Percentiles rank a stretch among this genome's conserved stretches.
Conservation (phyloP, 2,888 invertebrate genomes). For the Acrocera orbiculus region DNA sequence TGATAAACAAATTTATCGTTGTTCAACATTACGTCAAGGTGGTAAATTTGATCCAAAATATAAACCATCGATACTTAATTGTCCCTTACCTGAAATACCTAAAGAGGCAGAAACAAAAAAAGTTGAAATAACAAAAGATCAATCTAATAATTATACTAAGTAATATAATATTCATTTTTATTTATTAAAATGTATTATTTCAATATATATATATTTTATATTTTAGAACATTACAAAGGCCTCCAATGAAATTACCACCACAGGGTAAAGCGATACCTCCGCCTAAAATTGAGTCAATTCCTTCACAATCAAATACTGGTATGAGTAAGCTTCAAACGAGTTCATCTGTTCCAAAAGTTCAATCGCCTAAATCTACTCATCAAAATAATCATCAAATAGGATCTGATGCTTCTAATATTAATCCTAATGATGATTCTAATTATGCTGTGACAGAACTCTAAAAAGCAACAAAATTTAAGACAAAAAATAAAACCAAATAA, state of each 20-base stretch:
- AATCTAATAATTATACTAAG: slow-evolving; percentile 26
- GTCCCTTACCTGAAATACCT: slow-evolving; percentile 31
- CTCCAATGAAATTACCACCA: slow-evolving; percentile 30
- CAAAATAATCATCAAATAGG: slow-evolving; percentile 10
- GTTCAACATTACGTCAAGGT: slow-evolving; percentile 30
- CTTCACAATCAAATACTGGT: slow-evolving; percentile 9
- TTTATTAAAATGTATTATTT: neutral
- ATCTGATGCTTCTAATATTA: slow-evolving; percentile 18
- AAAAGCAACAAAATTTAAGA: slow-evolving; percentile 6
- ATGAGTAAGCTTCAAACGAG: slow-evolving; percentile 8
- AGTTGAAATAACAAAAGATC: slow-evolving; percentile 19
- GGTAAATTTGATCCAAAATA: slow-evolving; percentile 32
- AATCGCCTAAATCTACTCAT: slow-evolving; percentile 9
- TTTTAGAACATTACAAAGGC: slow-evolving; percentile 27
- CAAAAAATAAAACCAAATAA: too few species aligned
- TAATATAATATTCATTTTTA: slow-evolving; percentile 15
- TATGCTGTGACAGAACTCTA: slow-evolving; percentile 33
- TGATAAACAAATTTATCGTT: slow-evolving; percentile 31
- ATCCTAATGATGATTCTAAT: slow-evolving; percentile 30
- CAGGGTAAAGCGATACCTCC: slow-evolving; percentile 32
- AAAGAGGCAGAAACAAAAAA: slow-evolving; percentile 29
- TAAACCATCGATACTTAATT: slow-evolving; percentile 31
- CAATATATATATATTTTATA: neutral
- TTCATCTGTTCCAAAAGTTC: slow-evolving; percentile 6
- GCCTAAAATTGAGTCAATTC: slow-evolving; percentile 25